Percentiles rank a stretch among this genome's conserved stretches.
Evolutionary conservation across 2,113 vertebrate genomes (phyloP).

Genomic region (Natator depressus): DNA sequence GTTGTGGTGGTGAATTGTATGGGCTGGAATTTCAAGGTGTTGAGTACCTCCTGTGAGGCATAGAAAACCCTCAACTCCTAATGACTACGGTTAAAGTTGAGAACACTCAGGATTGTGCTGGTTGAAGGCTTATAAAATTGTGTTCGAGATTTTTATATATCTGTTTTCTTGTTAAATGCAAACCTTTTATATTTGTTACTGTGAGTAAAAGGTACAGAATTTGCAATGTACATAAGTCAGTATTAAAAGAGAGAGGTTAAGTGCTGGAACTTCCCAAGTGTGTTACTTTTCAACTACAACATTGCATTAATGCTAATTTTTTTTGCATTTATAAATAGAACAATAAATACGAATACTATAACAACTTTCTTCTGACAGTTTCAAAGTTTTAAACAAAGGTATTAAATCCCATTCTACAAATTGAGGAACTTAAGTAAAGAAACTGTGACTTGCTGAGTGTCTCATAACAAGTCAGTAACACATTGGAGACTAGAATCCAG

Average conservation of each 20-base stretch:
- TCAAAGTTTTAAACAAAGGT: background rate
- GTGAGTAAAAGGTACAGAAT: background rate
- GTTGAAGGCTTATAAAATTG: background rate
- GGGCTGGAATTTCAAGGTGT: background rate
- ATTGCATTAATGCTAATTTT: background rate
- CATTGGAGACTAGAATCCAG: background rate
- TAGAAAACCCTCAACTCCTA: background rate
- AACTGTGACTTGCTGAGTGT: background rate
- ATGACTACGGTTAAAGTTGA: background rate
- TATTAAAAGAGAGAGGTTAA: background rate
- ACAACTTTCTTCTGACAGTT: background rate
- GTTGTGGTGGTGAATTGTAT: background rate
- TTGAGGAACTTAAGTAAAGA: background rate
- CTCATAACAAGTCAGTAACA: background rate
- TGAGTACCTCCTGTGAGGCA: background rate
- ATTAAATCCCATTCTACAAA: background rate
- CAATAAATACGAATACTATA: background rate
- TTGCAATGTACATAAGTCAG: background rate
- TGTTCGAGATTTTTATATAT: too few species aligned
- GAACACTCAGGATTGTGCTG: accelerated
- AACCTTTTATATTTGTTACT: background rate
- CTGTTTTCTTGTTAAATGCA: background rate
- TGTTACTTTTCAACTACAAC: background rate
- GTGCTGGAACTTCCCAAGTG: background rate
- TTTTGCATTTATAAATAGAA: background rate